Percentiles rank a stretch among this genome's conserved stretches.
Evolutionary conservation across 2,113 vertebrate genomes (phyloP).

Genomic region (Psittacula cyanocephala): DNA sequence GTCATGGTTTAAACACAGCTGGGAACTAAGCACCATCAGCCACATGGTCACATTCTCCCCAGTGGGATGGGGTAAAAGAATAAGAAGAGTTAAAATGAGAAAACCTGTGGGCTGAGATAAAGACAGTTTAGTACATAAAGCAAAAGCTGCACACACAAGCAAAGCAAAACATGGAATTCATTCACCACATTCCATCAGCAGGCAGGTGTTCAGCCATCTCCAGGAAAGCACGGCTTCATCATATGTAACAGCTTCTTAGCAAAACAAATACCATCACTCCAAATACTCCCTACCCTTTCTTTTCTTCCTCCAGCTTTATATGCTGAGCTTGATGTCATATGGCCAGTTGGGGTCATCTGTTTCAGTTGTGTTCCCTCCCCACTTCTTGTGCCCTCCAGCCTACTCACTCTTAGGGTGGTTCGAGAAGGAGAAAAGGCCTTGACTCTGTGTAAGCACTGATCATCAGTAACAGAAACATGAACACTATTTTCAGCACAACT

Average conservation of each 20-base stretch:
- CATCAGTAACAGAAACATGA: rapidly evolving
- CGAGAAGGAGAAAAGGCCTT: background rate
- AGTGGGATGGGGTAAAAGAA: background rate
- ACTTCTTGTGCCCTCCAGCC: background rate
- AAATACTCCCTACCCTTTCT: background rate
- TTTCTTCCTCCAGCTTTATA: background rate
- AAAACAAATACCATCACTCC: rapidly evolving
- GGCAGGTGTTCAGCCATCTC: background rate
- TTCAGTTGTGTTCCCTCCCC: background rate
- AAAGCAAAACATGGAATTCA: background rate
- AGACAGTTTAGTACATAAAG: background rate
- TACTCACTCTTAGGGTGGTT: background rate
- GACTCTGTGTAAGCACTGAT: background rate
- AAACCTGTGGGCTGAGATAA: background rate
- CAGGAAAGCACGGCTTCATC: background rate
- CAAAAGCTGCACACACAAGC: background rate
- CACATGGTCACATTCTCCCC: background rate
- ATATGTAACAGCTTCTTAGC: background rate
- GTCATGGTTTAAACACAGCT: background rate
- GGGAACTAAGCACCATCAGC: background rate
- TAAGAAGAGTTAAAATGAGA: background rate
- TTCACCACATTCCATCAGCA: background rate
- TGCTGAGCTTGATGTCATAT: background rate
- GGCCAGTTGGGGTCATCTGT: background rate
- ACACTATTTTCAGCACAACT: background rate